Conservation (phyloP, 1,140 invertebrate species). For the Kradibia gibbosae region DNA sequence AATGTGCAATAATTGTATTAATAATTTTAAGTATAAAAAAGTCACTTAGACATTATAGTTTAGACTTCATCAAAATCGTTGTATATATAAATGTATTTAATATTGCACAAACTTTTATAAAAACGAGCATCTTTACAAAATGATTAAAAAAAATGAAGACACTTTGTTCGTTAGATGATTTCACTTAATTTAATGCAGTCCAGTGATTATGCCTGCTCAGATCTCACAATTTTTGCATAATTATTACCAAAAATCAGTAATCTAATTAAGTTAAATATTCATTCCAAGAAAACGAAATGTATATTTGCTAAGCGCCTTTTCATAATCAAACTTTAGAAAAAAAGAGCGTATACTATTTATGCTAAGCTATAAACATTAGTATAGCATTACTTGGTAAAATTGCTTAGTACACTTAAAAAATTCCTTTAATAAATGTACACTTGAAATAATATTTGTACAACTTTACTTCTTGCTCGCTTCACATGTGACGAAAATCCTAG, state of each 20-base stretch:
- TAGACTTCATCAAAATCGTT: no score
- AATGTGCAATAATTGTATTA: no score
- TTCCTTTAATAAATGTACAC: constrained; percentile 15
- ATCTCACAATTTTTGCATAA: background rate
- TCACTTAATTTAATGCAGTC: background rate
- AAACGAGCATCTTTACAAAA: no score
- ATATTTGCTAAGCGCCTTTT: constrained; percentile 2
- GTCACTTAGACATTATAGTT: no score
- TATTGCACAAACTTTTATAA: no score
- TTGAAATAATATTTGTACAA: no score
- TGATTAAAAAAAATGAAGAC: no score
- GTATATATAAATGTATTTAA: no score
- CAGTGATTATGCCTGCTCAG: no score
- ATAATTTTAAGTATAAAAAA: no score
- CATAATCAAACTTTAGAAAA: constrained; percentile 34
- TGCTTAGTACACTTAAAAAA: constrained; percentile 19
- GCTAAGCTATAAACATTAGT: constrained; percentile 1
- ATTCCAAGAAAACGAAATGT: background rate
- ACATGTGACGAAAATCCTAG: background rate
- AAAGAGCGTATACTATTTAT: background rate
- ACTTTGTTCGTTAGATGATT: no score
- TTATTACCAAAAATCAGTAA: background rate
- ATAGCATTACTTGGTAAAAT: background rate
- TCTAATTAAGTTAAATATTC: background rate
- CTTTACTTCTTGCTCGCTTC: background rate